These are phyloP conservation scores for Helicoverpa zea DNA, from an alignment of 1,140 invertebrate genomes.

Conservation along the genomic window DNA sequence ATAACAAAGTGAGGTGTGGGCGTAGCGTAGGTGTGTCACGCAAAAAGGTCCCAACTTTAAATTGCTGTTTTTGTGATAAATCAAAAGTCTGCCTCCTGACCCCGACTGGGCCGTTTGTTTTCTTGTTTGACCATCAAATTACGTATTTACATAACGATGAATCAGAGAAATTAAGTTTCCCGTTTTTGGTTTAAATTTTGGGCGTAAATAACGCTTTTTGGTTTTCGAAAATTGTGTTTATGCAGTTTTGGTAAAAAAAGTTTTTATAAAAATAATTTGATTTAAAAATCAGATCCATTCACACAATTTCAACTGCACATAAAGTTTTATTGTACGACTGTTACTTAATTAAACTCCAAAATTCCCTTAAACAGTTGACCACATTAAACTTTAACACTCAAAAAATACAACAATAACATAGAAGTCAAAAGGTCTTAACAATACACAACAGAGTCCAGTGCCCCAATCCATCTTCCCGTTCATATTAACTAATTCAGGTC, in stretches of 20 bases:
- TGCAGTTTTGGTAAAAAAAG: neutral
- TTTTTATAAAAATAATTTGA: neutral
- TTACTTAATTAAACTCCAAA: neutral
- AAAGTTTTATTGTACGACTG: neutral
- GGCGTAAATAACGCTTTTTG: neutral
- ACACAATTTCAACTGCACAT: too few relatives aligned
- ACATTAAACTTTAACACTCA: neutral
- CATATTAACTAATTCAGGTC: constrained; percentile 68
- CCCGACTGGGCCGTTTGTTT: constrained; percentile 55
- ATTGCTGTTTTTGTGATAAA: constrained; percentile 76
- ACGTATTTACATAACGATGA: constrained; percentile 54
- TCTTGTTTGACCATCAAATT: constrained; percentile 58
- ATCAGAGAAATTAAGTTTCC: constrained; percentile 18
- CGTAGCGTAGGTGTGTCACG: constrained; percentile 65
- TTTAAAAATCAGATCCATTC: neutral
- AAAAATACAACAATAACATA: neutral
- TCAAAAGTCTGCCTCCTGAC: constrained; percentile 58
- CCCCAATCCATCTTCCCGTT: constrained; percentile 52
- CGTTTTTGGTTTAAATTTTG: neutral
- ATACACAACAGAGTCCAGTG: constrained; percentile 17
- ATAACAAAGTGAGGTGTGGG: constrained; percentile 61
- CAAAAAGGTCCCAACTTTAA: constrained; percentile 73
- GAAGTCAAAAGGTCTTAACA: neutral
- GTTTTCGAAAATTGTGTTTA: neutral
- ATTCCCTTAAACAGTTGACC: neutral